Evolutionary conservation across 2,113 vertebrate genomes (phyloP).

Genomic region (Corythornis vintsioides): DNA sequence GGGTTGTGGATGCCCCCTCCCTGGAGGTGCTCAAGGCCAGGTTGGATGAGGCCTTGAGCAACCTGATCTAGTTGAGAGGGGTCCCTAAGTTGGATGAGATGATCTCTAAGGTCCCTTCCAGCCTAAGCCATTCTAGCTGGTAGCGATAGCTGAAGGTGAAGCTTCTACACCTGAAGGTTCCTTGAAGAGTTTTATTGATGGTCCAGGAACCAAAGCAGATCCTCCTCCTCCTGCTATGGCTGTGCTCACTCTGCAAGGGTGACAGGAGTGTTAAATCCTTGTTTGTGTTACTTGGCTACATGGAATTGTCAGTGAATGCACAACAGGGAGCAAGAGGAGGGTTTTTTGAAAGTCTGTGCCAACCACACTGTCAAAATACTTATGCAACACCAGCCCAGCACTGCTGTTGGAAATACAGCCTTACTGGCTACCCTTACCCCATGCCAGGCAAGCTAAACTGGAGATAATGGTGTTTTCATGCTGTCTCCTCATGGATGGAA

Average conservation of each 20-base stretch:
- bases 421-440: not conserved
- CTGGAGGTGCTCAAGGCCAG: not conserved
- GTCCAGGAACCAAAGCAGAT: not conserved
- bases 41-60: too few relatives aligned
- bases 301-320: not conserved
- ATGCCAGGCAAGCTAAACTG: not conserved
- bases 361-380: not conserved
- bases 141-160: too few relatives aligned
- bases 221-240: not conserved
- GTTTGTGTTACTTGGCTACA: not conserved
- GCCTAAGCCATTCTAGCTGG: too few relatives aligned
- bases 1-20: not conserved
- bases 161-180: not conserved
- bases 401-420: constrained; percentile 10
- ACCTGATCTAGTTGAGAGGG: too few relatives aligned
- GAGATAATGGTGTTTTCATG: not conserved
- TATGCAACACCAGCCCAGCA: constrained; percentile 6
- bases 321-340: not conserved
- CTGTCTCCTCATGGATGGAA: not conserved
- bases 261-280: not conserved
- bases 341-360: constrained; percentile 16
- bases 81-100: too few relatives aligned
- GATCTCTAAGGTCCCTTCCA: too few relatives aligned
- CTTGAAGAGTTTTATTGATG: not conserved
- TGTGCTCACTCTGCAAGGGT: not conserved